Evolutionary conservation across 1,140 invertebrate genomes (phyloP).

Genomic region (Contarinia nasturtii): DNA sequence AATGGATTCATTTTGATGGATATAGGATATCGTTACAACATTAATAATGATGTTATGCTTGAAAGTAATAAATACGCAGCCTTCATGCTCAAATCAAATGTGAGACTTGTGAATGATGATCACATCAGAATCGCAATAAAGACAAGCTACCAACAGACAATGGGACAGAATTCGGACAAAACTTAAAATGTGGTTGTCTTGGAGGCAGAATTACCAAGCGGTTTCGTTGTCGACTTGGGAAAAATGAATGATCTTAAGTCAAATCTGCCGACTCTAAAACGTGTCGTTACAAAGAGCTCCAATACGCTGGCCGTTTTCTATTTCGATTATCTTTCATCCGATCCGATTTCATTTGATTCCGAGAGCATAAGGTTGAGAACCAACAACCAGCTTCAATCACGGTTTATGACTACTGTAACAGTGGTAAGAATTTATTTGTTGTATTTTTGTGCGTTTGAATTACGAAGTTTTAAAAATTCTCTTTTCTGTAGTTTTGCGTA

Average conservation of each 20-base stretch:
- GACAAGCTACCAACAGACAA: not conserved
- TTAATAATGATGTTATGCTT: no score
- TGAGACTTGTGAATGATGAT: not conserved
- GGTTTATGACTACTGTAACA: conserved; percentile 78
- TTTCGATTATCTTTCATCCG: conserved; percentile 49
- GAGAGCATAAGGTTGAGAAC: conserved; percentile 58
- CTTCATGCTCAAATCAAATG: not conserved
- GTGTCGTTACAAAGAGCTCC: conserved; percentile 40
- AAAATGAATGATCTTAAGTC: not conserved
- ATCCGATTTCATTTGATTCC: conserved; percentile 53
- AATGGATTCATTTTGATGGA: not conserved
- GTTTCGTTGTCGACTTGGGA: conserved; percentile 12
- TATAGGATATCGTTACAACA: not conserved
- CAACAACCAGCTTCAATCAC: conserved; percentile 60
- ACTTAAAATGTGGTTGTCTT: conserved; percentile 60
- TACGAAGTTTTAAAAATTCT: not conserved
- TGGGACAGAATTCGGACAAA: not conserved
- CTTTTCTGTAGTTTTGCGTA: not conserved
- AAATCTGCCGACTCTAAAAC: not conserved
- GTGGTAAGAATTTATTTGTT: conserved; percentile 34
- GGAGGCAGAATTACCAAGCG: conserved; percentile 61
- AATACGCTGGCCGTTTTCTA: conserved; percentile 56
- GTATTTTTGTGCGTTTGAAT: not conserved
- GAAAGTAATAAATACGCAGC: not conserved
- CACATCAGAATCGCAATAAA: not conserved